Conservation (phyloP, 1,140 invertebrate genomes). For the Temnothorax nylanderi region DNA sequence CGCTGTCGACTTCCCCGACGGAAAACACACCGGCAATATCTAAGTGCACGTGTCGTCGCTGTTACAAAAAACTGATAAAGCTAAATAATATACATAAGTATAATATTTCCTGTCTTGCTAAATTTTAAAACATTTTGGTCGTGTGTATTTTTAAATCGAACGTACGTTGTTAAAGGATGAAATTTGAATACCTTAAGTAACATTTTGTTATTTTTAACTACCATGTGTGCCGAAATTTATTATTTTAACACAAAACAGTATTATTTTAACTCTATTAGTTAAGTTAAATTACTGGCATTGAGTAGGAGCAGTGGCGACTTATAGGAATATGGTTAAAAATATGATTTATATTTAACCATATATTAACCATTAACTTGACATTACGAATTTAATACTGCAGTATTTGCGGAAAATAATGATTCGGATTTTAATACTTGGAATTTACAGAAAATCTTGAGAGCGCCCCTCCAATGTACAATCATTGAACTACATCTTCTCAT, state of each 20-base stretch:
- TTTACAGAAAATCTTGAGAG: background rate
- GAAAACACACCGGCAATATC: slow-evolving; percentile 25
- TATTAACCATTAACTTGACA: no score
- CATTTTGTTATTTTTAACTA: no score
- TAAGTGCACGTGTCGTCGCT: background rate
- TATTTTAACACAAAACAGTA: no score
- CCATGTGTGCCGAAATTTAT: no score
- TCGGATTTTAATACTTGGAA: background rate
- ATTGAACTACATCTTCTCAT: background rate
- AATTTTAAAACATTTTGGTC: background rate
- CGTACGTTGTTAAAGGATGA: background rate
- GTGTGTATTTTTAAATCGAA: slow-evolving; percentile 1
- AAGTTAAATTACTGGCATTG: no score
- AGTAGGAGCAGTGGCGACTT: no score
- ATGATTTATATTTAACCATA: no score
- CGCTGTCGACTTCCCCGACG: slow-evolving; percentile 8
- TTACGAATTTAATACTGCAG: no score
- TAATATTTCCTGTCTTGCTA: background rate
- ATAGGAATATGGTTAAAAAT: no score
- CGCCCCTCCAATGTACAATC: background rate
- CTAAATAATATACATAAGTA: background rate
- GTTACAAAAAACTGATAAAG: slow-evolving; percentile 20
- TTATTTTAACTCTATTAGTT: no score
- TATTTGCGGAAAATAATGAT: background rate
- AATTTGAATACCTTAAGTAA: no score